A percentile compares a stretch with the other conserved stretches of the same genome.
These are phyloP conservation scores for Amphipyra tragopoginis DNA, from an alignment of 2,888 invertebrate genomes.

Conservation along the genomic window DNA sequence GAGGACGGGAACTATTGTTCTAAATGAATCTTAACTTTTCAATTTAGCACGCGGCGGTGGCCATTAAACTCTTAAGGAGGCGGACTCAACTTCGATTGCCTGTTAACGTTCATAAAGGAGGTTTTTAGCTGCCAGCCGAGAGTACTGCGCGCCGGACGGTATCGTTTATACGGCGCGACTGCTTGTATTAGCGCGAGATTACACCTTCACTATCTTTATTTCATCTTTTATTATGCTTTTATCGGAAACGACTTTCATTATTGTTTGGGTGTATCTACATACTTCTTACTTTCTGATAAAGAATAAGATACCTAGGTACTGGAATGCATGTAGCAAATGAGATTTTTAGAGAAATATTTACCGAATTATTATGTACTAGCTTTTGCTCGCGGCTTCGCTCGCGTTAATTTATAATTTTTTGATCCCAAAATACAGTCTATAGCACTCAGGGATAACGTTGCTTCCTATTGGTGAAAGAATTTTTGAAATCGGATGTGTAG, in stretches of 20 bases:
- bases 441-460: too few relatives aligned
- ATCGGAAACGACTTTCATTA: neutral
- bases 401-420: too few relatives aligned
- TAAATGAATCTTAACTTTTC: constrained; percentile 66
- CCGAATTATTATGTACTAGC: too few relatives aligned
- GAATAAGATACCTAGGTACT: too few relatives aligned
- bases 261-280: too few relatives aligned
- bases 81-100: constrained; percentile 64
- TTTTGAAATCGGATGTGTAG: too few relatives aligned
- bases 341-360: too few relatives aligned
- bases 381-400: too few relatives aligned
- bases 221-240: neutral
- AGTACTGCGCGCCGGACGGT: neutral
- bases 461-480: too few relatives aligned
- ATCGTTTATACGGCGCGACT: neutral
- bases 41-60: constrained; percentile 54
- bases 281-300: too few relatives aligned
- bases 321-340: too few relatives aligned
- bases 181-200: neutral
- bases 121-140: constrained; percentile 50
- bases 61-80: constrained; percentile 56
- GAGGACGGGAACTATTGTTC: constrained; percentile 53
- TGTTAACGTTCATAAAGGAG: constrained; percentile 62
- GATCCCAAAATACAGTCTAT: too few relatives aligned
- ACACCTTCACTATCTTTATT: neutral